Percentiles rank a stretch among this genome's conserved stretches.
These are phyloP conservation scores for mouse (Mus musculus) DNA, from an alignment of 2,113 vertebrate species.

Conservation along the genomic window GRCm39 chr5:118497501-118498000, in stretches of 20 bases:
- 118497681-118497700: neutral
- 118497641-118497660: neutral
- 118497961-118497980: neutral
- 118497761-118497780: neutral
- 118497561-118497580: neutral
- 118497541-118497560: neutral
- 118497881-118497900: neutral
- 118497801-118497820: too few relatives aligned
- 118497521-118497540: neutral
- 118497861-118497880: neutral
- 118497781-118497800: neutral
- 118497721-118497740: neutral
- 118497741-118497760: neutral
- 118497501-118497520: neutral
- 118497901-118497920: neutral
- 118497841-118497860: neutral
- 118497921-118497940: accelerated
- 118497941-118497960: accelerated
- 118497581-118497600: neutral
- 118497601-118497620: neutral
- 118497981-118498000: neutral
- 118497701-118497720: neutral
- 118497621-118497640: too few relatives aligned
- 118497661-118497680: neutral
- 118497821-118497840: too few relatives aligned